Percentiles rank a stretch among this genome's conserved stretches.
phyloP scores from a whole-genome alignment of 2,797 vertebrate genomes.

The Astyanax mexicanus region DNA sequence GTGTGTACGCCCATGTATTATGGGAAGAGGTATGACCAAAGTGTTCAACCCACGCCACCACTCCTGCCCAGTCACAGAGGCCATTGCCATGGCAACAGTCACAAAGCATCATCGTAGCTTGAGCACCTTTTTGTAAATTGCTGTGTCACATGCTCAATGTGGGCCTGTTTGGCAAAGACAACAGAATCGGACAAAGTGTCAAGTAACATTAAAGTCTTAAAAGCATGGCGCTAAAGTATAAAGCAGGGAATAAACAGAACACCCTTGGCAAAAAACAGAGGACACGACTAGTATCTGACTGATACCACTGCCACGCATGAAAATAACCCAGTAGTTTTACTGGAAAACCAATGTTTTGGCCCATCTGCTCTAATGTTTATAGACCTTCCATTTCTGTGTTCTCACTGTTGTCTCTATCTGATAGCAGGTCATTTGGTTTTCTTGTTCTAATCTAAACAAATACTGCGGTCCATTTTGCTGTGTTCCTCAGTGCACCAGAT shows the following conservation, averaged over 20 bases:
- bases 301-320: too few relatives aligned
- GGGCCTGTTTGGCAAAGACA: constrained; percentile 28
- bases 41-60: constrained; percentile 5
- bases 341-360: neutral
- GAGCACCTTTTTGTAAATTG: constrained; percentile 46
- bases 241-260: constrained; percentile 4
- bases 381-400: too few relatives aligned
- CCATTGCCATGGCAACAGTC: constrained; percentile 48
- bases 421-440: too few relatives aligned
- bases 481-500: too few relatives aligned
- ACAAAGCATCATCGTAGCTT: constrained; percentile 42
- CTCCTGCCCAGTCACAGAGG: constrained; percentile 19
- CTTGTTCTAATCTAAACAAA: too few relatives aligned
- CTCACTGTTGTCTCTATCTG: too few relatives aligned
- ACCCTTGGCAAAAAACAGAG: neutral
- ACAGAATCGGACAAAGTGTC: constrained; percentile 38
- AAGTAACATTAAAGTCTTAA: constrained; percentile 28
- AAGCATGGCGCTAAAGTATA: neutral
- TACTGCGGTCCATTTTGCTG: too few relatives aligned
- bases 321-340: too few relatives aligned
- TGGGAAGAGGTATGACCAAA: neutral
- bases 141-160: constrained; percentile 37
- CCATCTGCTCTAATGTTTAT: too few relatives aligned
- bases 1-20: neutral
- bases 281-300: neutral